Evolutionary conservation across 1,140 invertebrate species (phyloP).

Genomic region (Rhagoletis zephyria): DNA sequence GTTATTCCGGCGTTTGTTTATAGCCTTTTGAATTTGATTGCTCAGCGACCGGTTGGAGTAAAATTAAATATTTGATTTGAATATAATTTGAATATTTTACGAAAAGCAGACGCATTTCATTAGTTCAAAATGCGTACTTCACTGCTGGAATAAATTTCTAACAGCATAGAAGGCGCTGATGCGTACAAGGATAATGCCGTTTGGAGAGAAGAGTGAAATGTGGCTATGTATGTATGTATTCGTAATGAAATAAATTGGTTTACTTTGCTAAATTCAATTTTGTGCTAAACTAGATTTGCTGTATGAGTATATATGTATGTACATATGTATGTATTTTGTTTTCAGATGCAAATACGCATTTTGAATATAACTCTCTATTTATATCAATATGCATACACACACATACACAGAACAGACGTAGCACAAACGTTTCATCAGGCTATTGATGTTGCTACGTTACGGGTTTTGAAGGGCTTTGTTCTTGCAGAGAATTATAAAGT

Average conservation of each 20-base stretch:
- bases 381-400: not conserved
- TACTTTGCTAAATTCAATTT: not conserved
- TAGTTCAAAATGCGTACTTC: not conserved
- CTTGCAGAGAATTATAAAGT: not conserved
- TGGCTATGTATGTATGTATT: not conserved
- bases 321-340: not conserved
- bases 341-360: conserved; percentile 25
- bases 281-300: not conserved
- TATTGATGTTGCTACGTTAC: not conserved
- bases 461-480: not conserved
- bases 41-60: not conserved
- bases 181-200: not conserved
- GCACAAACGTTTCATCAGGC: not conserved
- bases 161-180: not conserved
- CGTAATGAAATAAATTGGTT: not conserved
- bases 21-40: not conserved
- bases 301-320: not conserved
- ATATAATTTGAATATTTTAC: conserved; percentile 36
- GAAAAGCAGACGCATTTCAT: conserved; percentile 26
- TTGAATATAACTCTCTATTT: not conserved
- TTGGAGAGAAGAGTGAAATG: not conserved
- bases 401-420: not conserved
- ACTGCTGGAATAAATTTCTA: not conserved
- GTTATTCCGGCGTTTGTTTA: not conserved
- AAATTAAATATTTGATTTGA: conserved; percentile 36